Base-by-base conservation (phyloP, 2,888 invertebrate species). In the Pollenia amentaria region DNA sequence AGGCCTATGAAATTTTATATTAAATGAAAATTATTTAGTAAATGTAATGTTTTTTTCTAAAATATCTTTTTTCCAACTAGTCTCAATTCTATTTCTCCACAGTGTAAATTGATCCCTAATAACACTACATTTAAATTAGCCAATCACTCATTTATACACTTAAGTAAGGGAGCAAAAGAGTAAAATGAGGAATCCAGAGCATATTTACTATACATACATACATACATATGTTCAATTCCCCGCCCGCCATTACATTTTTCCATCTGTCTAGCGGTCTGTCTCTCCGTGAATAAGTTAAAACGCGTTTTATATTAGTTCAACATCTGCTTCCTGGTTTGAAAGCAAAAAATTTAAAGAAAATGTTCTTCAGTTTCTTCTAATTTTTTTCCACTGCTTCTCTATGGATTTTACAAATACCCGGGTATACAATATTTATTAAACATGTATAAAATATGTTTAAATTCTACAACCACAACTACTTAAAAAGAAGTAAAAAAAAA, bases 311-410 rank as follows among this genome's bases (percentile, higher is more conserved):
- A 76, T 76, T 57, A 86, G 72, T 53, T 53, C 72, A 87, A 84
- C 87, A 87, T 87, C 87, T 87, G 87, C 87, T 87, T 87, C 87
- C 87, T 87, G 87, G 87, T 87, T 87, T 53, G 6, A 48, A 57
- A 51, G 42, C 65, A 42, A 64, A 16, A 51, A 65, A 73, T 2
- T 29, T 29, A 29, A 42, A 38, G 46, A 18, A 57, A 46, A 64
- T 73, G n/a, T 67, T 57, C 42, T 73, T 55, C 42, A 65, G 42
- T 73, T 81, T 65, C 81, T 67, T 40, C 14, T 73, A 44, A 46
- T 75, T 77, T 55, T 65, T 69, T 76, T 38, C 29, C 40, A 16
- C n/a, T 10, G 51, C 60, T 75, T 2, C 29, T 46, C 40, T 57
- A 67, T 80, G 55, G 16, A 53, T 62, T 82, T 53, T 21, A 57